Base-by-base conservation (phyloP, 1,140 invertebrate genomes). In the Eupristina koningsbergeri region DNA sequence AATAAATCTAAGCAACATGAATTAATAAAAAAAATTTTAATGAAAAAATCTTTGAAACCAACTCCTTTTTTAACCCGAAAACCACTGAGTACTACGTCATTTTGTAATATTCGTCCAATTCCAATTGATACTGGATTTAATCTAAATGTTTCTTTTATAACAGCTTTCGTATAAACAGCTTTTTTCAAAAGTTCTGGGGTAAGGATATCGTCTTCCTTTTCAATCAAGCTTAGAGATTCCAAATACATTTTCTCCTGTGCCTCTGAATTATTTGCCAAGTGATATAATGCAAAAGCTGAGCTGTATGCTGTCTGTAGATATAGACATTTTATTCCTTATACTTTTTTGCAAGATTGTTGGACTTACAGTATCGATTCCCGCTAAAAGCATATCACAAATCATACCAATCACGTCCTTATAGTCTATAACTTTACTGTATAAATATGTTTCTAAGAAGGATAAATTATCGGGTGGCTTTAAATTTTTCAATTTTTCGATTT, bases 1-100 rank as follows among this genome's bases (percentile, higher is more conserved):
- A 61, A n/a, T 61, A 17, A 50, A 50, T 50, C 17, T 15, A 50
- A 15, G 47, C 9, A 15, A 50, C 41, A 13, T 45, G 6, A 45
- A 45, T 45, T 45, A 50, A 50, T 17, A 50, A 50, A 2, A 15
- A 45, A 45, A 45, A 11, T 63, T 29, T 63, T 63, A 63, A 29
- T 8, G n/a, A n/a, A 6, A 63, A 3, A 63, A 29, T n/a, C 26
- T 19, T 64, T 3, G 13, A 71, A 75, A 92, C 94, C 94, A 94
- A 98, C 97, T 82, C 95, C 96, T 91, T 96, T 95, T 22, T 98
- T 98, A 84, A 99, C 95, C 73, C 94, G 89, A 92, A 97, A 99
- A 63, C 96, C 97, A 85, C 95, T 96, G 71, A 99, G 93, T 13
- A 96, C 91, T 6, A 95, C 92, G 89, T 98, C 96, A 83, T 95